Evolutionary conservation across 35 echinoderm and acorn worm genomes (phyloP).

Genomic region (Stichopus chloronotus): DNA sequence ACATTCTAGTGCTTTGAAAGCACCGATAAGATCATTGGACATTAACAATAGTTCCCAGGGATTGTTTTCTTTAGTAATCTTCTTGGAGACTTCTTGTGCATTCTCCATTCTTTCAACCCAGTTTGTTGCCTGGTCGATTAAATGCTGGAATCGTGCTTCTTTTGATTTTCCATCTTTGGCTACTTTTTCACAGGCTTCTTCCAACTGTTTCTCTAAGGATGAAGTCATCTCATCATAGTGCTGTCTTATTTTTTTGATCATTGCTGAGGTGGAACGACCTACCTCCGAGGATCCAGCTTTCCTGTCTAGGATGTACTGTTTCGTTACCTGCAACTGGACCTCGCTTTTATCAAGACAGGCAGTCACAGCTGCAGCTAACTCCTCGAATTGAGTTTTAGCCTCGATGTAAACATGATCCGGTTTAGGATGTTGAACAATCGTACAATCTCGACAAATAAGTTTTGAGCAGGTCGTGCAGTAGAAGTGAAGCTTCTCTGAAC

Average conservation of each 20-base stretch:
- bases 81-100: neutral
- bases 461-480: constrained; percentile 56
- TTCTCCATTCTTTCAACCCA: neutral
- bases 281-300: neutral
- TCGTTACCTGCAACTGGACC: neutral
- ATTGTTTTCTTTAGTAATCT: constrained; percentile 2
- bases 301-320: neutral
- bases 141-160: neutral
- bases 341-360: neutral
- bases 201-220: constrained; percentile 12
- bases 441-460: constrained; percentile 55
- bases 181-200: neutral
- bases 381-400: neutral
- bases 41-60: neutral
- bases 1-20: neutral
- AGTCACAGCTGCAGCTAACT: neutral
- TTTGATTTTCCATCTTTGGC: neutral
- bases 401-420: constrained; percentile 12
- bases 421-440: constrained; percentile 33
- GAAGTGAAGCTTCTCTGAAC: constrained; percentile 26
- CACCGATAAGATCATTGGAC: neutral
- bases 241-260: neutral
- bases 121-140: neutral
- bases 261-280: neutral
- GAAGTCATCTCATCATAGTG: neutral